These are phyloP conservation scores for Artemia sinica DNA, from an alignment of 2,888 invertebrate genomes.

Conservation along the genomic window DNA sequence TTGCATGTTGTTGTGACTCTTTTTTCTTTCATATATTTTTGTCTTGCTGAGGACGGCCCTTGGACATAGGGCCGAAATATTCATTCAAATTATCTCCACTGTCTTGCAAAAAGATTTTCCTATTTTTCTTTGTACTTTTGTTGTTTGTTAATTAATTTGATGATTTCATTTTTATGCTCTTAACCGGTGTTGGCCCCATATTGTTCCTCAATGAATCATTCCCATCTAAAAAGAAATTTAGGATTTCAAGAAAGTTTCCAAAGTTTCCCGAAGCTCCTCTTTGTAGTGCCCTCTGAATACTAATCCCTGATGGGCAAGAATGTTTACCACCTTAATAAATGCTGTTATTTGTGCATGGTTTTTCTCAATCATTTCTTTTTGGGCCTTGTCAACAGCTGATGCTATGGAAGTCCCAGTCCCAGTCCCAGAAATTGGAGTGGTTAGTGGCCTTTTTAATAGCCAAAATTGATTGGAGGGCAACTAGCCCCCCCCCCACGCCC, in stretches of 20 bases:
- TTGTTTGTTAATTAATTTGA: constrained; percentile 16
- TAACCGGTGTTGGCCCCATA: constrained; percentile 13
- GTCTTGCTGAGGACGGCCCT: no score
- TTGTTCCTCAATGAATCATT: background rate
- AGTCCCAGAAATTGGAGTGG: no score
- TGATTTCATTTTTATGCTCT: constrained; percentile 23
- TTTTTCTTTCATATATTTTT: no score
- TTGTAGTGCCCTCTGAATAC: constrained; percentile 22
- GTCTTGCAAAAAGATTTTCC: no score
- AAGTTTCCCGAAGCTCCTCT: constrained; percentile 15
- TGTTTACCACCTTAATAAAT: constrained; percentile 20
- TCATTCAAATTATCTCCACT: no score
- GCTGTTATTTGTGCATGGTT: background rate
- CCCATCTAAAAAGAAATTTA: constrained; percentile 18
- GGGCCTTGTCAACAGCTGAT: background rate
- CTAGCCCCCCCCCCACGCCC: no score
- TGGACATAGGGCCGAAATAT: no score
- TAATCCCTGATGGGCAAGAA: constrained; percentile 23
- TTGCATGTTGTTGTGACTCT: no score
- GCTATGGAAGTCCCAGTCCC: background rate
- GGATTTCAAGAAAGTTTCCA: constrained; percentile 23
- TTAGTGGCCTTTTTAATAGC: no score
- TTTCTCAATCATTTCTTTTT: background rate
- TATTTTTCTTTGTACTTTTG: no score
- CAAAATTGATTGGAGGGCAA: no score